phyloP scores from a whole-genome alignment of 2,888 invertebrate species.

The Rhabditophanes sp. region DNA sequence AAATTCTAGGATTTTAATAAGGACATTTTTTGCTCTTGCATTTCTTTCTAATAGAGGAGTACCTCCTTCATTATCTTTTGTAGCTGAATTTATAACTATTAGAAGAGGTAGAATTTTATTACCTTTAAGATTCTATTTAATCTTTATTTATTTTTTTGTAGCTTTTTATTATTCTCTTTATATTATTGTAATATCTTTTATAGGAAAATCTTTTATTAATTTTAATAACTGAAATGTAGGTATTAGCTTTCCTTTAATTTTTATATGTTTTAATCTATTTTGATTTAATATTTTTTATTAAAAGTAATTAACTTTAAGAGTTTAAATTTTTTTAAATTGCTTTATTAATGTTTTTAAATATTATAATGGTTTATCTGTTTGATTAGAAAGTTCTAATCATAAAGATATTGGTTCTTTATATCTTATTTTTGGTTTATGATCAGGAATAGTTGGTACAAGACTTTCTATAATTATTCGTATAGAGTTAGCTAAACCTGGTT shows the following conservation, averaged over 20 bases:
- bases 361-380: conserved; percentile 22
- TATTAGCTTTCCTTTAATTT: conserved; percentile 1
- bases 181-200: neutral
- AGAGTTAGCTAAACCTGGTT: conserved; percentile 57
- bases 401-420: conserved; percentile 63
- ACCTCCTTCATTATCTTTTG: conserved; percentile 7
- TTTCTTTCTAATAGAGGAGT: conserved; percentile 8
- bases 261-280: conserved; percentile 2
- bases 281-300: neutral
- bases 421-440: conserved; percentile 52
- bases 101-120: conserved; percentile 7
- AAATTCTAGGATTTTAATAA: conserved; percentile 5
- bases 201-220: neutral
- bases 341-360: no score
- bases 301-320: no score
- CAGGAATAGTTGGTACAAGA: conserved; percentile 58
- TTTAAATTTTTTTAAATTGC: no score
- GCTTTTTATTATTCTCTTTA: conserved; percentile 1
- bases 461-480: conserved; percentile 59
- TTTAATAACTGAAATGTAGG: neutral
- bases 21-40: conserved; percentile 3
- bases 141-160: conserved; percentile 8
- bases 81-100: conserved; percentile 9
- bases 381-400: conserved; percentile 48
- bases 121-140: conserved; percentile 9